phyloP scores from a whole-genome alignment of 2,888 invertebrate species.

The Nephrotoma guestfalica region DNA sequence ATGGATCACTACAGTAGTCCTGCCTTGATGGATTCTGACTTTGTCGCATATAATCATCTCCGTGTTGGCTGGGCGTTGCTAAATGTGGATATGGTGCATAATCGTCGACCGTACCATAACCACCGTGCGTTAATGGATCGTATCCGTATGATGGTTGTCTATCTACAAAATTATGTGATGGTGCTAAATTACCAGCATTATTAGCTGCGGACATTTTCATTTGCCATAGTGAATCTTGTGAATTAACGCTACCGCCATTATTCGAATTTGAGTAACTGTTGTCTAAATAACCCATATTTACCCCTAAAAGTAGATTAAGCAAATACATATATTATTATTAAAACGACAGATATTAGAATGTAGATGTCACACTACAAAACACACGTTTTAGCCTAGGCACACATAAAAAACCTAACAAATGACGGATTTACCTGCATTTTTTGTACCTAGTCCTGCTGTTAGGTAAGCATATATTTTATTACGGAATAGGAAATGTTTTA shows the following conservation, averaged over 20 bases:
- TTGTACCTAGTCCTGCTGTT: conserved; percentile 16
- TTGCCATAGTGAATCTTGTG: conserved; percentile 88
- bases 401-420: not conserved
- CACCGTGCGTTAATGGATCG: conserved; percentile 67
- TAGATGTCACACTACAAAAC: not conserved
- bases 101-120: conserved; percentile 69
- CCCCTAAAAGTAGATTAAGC: conserved; percentile 40
- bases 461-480: conserved; percentile 9
- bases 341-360: not conserved
- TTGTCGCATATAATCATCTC: conserved; percentile 55
- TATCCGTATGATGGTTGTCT: conserved; percentile 57
- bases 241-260: conserved; percentile 90
- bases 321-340: not conserved
- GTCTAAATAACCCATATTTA: conserved; percentile 80
- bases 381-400: not conserved
- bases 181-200: conserved; percentile 45
- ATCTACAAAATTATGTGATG: conserved; percentile 45
- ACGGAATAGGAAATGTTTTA: conserved; percentile 8
- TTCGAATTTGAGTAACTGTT: conserved; percentile 87
- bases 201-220: conserved; percentile 77
- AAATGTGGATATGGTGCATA: conserved; percentile 75
- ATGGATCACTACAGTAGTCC: conserved; percentile 78
- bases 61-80: conserved; percentile 46
- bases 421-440: conserved; percentile 15
- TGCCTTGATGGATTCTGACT: conserved; percentile 74